A percentile compares a stretch with the other conserved stretches of the same genome.
Evolutionary conservation across 2,888 invertebrate species (phyloP).

Genomic region (Anthophora plumipes): DNA sequence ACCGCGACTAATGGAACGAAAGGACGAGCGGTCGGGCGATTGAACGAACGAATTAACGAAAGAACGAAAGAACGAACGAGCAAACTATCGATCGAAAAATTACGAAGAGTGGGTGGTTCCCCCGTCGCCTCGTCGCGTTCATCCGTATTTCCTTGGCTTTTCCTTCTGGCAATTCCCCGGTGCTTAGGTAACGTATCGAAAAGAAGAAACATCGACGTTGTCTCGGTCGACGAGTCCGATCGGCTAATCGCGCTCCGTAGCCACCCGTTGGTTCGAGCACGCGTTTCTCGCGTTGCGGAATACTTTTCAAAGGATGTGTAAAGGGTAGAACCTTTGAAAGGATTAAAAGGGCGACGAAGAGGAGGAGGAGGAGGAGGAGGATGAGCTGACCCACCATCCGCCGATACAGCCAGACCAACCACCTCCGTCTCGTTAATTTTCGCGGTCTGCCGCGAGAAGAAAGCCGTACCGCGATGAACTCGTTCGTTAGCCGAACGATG

Average conservation of each 20-base stretch:
- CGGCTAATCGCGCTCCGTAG: too few relatives aligned
- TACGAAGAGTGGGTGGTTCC: constrained; percentile 36
- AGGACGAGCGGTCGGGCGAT: constrained; percentile 35
- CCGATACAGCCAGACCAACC: constrained; percentile 15
- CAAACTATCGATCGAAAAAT: constrained; percentile 61
- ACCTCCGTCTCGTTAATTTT: constrained; percentile 42
- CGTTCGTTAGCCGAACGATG: too few relatives aligned
- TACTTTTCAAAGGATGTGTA: too few relatives aligned
- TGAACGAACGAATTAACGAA: constrained; percentile 13
- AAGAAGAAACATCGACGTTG: too few relatives aligned
- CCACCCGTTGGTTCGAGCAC: too few relatives aligned
- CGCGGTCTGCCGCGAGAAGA: constrained; percentile 19
- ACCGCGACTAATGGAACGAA: constrained; percentile 59
- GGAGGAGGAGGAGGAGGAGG: too few relatives aligned
- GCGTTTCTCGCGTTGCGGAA: too few relatives aligned
- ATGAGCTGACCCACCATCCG: background rate
- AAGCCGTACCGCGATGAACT: too few relatives aligned
- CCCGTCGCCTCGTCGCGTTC: constrained; percentile 13
- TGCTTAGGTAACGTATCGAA: constrained; percentile 35
- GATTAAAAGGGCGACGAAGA: too few relatives aligned
- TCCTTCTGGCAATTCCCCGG: constrained; percentile 44
- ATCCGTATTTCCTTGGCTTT: constrained; percentile 5
- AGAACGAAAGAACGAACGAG: constrained; percentile 17
- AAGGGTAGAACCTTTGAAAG: too few relatives aligned
- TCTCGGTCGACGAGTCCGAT: too few relatives aligned